These are phyloP conservation scores for Keiferia lycopersicella DNA, from an alignment of 2,888 invertebrate species.

Conservation along the genomic window DNA sequence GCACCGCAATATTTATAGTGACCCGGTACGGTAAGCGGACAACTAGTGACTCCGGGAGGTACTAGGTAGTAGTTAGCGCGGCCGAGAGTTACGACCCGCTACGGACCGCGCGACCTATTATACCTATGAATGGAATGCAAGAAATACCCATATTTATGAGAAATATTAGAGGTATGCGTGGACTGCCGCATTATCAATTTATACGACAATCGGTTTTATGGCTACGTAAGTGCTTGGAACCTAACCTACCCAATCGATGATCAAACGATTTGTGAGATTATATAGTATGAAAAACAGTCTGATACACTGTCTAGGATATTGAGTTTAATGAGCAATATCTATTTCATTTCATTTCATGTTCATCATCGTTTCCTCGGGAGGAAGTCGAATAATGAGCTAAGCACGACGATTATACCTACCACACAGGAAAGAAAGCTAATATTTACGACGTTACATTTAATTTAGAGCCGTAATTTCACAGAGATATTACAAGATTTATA, in stretches of 20 bases:
- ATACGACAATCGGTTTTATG: constrained; percentile 11
- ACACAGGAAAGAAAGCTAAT: constrained; percentile 25
- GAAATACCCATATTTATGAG: constrained; percentile 22
- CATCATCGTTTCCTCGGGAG: constrained; percentile 16
- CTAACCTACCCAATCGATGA: not conserved
- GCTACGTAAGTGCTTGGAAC: constrained; percentile 2
- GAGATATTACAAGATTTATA: constrained; percentile 49
- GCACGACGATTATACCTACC: constrained; percentile 17
- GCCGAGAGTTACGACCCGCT: constrained; percentile 46
- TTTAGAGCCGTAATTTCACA: constrained; percentile 28
- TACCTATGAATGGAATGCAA: constrained; percentile 23
- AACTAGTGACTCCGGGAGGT: constrained; percentile 44
- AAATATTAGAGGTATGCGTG: constrained; percentile 5
- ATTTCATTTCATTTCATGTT: constrained; percentile 5
- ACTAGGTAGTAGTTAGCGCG: constrained; percentile 46
- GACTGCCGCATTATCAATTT: constrained; percentile 7
- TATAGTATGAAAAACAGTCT: not conserved
- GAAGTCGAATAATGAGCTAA: constrained; percentile 18
- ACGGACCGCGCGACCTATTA: constrained; percentile 33
- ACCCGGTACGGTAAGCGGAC: constrained; percentile 50
- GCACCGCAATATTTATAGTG: constrained; percentile 59
- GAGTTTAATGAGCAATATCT: not conserved
- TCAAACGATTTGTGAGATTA: not conserved
- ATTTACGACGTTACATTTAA: constrained; percentile 26
- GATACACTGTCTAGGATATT: not conserved